Base-by-base conservation (phyloP, 1,140 invertebrate species). In the Callitettix versicolor region DNA sequence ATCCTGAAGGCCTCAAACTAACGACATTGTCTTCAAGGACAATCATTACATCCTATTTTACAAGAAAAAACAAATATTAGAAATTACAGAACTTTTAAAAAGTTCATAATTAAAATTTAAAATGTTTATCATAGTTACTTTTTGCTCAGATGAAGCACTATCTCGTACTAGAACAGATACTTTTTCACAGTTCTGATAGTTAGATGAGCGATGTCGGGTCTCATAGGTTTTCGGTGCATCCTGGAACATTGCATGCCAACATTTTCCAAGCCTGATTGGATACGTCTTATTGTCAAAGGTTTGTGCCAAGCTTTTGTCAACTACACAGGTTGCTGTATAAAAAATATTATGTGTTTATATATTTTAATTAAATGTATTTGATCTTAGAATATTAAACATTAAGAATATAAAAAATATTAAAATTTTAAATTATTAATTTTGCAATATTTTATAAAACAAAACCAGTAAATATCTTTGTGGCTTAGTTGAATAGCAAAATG, bases 201-300 rank as follows among this genome's bases (percentile, higher is more conserved):
- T 42, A 38, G 54, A 48, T 20, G 17, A 56, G 11, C 20, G 38
- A 40, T 62, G 62, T 22, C 63, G 51, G 5, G 58, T 51, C n/a
- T 30, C 30, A 34, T 68, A 38, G 17, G 61, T 26, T 18, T 67
- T 66, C 6, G 71, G 73, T 24, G 70, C 67, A 52, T 76, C 71
- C 18, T 75, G 75, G 66, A 82, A 67, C 33, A 78, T 69, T 0
- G 82, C 76, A 55, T 83, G 76, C 77, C 79, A 82, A 50, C 74
- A 76, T 17, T 36, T 51, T n/a, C 74, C 65, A 4, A 83, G 55
- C 14, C 68, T 61, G 49, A 79, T 64, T 3, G 75, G 67, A 60
- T 79, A 82, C 11, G 68, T 69, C 14, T 67, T 71, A 58, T 77
- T 74, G 62, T 80, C 79, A 68, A 84, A 85, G 0, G 81, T 84